A percentile compares a stretch with the other conserved stretches of the same genome.
Conservation (phyloP, 2,888 invertebrate genomes). For the Agrochola litura region DNA sequence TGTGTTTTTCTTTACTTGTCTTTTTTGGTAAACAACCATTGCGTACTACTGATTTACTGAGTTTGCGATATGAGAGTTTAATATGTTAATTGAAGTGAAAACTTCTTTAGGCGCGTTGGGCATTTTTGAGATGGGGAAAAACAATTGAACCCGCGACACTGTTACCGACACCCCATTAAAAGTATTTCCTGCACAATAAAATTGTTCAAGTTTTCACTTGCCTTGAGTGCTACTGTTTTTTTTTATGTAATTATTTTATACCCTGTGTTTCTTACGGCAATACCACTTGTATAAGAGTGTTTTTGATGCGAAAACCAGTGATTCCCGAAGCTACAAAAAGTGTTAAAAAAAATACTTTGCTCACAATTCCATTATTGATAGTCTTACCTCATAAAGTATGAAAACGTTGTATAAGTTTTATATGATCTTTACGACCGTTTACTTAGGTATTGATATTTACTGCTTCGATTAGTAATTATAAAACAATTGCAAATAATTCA, state of each 20-base stretch:
- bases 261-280: background rate
- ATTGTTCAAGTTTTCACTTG: too few species aligned
- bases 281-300: background rate
- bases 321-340: background rate
- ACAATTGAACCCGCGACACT: too few species aligned
- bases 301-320: background rate
- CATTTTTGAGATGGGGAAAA: too few species aligned
- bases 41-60: background rate
- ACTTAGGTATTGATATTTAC: background rate
- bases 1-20: slow-evolving; percentile 1
- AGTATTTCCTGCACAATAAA: too few species aligned
- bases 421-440: background rate
- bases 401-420: background rate
- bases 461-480: background rate
- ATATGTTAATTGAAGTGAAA: too few species aligned
- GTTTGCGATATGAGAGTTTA: background rate
- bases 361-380: background rate
- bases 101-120: too few species aligned
- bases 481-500: background rate
- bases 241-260: background rate
- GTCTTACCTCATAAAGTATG: background rate
- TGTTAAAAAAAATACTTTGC: background rate
- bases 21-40: background rate
- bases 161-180: too few species aligned
- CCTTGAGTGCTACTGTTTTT: too few species aligned